Evolutionary conservation across 2,113 vertebrate species (phyloP), one percentile per base, ranked within the genome.

Genomic region (Prunella fulvescens): DNA sequence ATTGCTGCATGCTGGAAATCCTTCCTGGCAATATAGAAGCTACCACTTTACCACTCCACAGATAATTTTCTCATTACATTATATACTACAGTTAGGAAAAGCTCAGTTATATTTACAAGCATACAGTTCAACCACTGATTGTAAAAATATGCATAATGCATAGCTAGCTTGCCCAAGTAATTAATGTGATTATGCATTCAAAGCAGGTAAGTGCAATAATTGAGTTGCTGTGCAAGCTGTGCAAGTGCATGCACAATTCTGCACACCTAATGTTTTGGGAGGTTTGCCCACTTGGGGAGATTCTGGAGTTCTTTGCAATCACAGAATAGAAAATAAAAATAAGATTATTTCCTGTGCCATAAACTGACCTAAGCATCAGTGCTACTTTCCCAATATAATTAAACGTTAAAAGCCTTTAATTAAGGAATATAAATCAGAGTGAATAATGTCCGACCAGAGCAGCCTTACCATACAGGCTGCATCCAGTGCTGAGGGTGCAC

Each of bases 371-470:
- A 88, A 95, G 93, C 29, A 80, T 14, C 47, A 77, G 61, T 40
- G 48, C 40, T 78, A 37, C 90, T 92, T 81, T 82, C 91, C 60
- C 57, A 90, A 94, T 73, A 93, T 86, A 96, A 97, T 97, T 95
- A 93, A 97, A 97, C 81, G 86, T 91, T 95, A 95, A 97, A 96
- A 97, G 66, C 77, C 92, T 87, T 94, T 97, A 97, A 97, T 98
- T 97, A 97, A 97, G 96, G 95, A 91, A 71, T 70, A 94, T 95
- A 96, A 96, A 97, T 97, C 97, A 97, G 86, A 95, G 66, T 76
- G 93, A 92, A 70, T 86, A 15, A 50, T 85, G 90, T 72, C 95
- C 14, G 17, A 44, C 70, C 61, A 61, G 83, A 80, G 69, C 50
- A 28, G 67, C 47, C 44, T 89, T 60, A 70, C 53, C 20, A 50